Base-by-base conservation (phyloP, 1,140 invertebrate species). In the Chrysopa pallens region DNA sequence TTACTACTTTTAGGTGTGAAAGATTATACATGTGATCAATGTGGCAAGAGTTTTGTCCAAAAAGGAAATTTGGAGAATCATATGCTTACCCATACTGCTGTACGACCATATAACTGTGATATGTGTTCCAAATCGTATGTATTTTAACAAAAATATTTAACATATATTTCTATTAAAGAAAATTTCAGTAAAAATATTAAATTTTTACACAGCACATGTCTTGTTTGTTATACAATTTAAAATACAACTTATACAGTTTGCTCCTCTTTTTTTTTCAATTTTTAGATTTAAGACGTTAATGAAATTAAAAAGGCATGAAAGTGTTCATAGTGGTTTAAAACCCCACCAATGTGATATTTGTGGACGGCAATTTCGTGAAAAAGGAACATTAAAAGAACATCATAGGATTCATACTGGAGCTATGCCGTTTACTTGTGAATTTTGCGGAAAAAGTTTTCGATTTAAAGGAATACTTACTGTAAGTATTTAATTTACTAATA, bases 331-430 rank as follows among this genome's bases (percentile, higher is more conserved):
- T 2, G 74, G 78, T 1, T 69, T 75, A 7, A 83, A 83, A 55
- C 78, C 78, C 0, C 80, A 81, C 58, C 70, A 78, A 29, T 87
- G 83, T 56, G 70, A 76, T 29, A 71, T 76, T 36, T 86, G 82
- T 52, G 76, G 77, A 1, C 64, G 77, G 47, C 71, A 74, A 44
- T 87, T 86, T 51, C 60, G 76, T 45, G 68, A 80, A 52, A 62
- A 69, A 40, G 69, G 70, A 4, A 74, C 72, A 4, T 50, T 75
- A 23, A 68, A 69, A 40, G 73, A 74, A 54, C 72, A 75, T 52
- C 63, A 69, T 43, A 59, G 72, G 44, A 76, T 81, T 31, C 89
- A 93, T 53, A 92, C 87, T 2, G 86, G 85, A 11, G 81, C 81
- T 35, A 83, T 87, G 69, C 87, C 87, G 1, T 78, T 76, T 48